These are phyloP conservation scores for Alentia gelatinosa DNA, from an alignment of 2,888 invertebrate genomes.

Conservation along the genomic window DNA sequence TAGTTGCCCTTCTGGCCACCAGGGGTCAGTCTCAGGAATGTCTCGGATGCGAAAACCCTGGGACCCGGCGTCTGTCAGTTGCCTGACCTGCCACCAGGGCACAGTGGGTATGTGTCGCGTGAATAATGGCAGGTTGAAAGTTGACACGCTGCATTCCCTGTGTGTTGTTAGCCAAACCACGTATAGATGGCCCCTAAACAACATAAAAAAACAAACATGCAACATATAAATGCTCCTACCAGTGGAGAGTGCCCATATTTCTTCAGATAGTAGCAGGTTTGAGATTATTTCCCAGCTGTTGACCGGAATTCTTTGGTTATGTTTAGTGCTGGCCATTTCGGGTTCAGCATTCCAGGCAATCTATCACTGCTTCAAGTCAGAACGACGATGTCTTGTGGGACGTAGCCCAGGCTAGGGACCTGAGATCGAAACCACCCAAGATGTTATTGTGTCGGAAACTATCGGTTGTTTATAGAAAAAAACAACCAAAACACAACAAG, in stretches of 20 bases:
- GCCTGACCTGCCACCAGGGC: neutral
- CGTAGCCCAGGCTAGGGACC: too few species aligned
- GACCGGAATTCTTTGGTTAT: neutral
- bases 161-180: neutral
- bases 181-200: neutral
- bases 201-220: too few species aligned
- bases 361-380: neutral
- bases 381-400: too few species aligned
- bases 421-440: too few species aligned
- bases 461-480: too few species aligned
- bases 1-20: neutral
- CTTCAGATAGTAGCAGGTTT: too few species aligned
- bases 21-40: conserved; percentile 6
- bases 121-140: neutral
- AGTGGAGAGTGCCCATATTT: too few species aligned
- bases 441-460: too few species aligned
- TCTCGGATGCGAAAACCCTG: neutral
- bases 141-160: neutral
- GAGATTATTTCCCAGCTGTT: neutral
- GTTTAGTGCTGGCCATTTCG: neutral
- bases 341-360: neutral
- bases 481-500: too few species aligned
- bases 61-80: neutral
- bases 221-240: too few species aligned
- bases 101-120: neutral